Evolutionary conservation across 2,797 vertebrate species (phyloP).

Genomic region (Onychomys arenicola): DNA sequence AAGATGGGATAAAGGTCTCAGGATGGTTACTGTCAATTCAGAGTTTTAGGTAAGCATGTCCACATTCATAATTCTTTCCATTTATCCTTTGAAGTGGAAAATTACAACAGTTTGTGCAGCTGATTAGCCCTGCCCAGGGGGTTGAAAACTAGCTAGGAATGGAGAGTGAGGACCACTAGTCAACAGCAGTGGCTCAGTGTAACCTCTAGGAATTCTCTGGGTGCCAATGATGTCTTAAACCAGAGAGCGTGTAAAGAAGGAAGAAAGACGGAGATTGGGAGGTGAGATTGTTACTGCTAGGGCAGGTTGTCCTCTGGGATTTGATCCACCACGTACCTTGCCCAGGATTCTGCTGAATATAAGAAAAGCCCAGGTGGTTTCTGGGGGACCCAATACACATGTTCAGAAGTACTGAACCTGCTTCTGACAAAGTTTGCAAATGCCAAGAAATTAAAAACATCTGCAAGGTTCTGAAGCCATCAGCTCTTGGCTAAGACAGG

Average conservation of each 20-base stretch:
- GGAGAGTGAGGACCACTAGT: not conserved
- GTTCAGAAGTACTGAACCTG: conserved; percentile 13
- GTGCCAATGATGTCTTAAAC: conserved; percentile 18
- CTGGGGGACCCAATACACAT: not conserved
- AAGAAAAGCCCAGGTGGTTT: not conserved
- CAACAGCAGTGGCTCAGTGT: not conserved
- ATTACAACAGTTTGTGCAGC: not conserved
- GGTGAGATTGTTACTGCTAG: not conserved
- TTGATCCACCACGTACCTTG: not conserved
- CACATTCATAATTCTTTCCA: conserved; percentile 10
- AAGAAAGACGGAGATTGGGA: not conserved
- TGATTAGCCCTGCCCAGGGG: not conserved
- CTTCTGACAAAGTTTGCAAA: conserved; percentile 57
- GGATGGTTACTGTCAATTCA: not conserved
- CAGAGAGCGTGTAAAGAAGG: not conserved
- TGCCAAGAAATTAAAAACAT: not conserved
- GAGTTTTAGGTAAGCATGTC: conserved; percentile 33
- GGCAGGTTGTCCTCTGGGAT: not conserved
- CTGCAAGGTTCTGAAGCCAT: conserved; percentile 31
- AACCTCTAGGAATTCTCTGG: not conserved
- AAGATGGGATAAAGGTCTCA: not conserved
- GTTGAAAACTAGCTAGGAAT: not conserved
- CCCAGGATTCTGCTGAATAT: not conserved
- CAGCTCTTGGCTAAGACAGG: conserved; percentile 14
- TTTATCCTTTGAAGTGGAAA: conserved; percentile 20